phyloP scores from a whole-genome alignment of 2,797 vertebrate species.

The Rhinoraja longicauda region DNA sequence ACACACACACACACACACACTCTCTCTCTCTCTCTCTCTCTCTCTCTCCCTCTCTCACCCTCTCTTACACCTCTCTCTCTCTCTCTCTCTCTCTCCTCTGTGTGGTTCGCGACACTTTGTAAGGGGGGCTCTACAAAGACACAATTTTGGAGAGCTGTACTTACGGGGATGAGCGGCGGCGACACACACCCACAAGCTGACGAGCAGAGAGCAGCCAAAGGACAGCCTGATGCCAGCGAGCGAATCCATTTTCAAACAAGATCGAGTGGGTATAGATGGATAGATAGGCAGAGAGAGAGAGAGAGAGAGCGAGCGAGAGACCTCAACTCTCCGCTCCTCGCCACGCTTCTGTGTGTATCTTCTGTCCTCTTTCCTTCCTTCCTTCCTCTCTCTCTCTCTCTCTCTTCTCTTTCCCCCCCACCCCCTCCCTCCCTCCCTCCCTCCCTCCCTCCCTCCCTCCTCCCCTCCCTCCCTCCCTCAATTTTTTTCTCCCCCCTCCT shows the following conservation, averaged over 20 bases:
- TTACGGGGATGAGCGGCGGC: constrained; percentile 16
- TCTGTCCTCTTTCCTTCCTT: neutral
- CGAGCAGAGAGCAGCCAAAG: neutral
- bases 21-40: too few species aligned
- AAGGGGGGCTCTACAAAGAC: neutral
- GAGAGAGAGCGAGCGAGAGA: neutral
- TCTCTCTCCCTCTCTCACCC: too few species aligned
- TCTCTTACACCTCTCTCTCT: too few species aligned
- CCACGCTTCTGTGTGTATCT: neutral
- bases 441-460: neutral
- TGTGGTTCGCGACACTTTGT: neutral
- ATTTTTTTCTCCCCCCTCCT: too few species aligned
- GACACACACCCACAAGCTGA: constrained; percentile 11
- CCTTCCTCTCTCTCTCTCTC: neutral
- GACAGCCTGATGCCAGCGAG: neutral
- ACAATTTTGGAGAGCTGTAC: neutral
- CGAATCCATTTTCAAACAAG: constrained; percentile 30
- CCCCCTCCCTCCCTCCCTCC: neutral
- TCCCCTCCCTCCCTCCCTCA: neutral
- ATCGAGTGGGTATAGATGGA: neutral
- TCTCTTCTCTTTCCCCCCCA: too few species aligned
- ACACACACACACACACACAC: too few species aligned
- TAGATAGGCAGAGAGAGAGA: neutral
- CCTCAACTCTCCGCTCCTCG: neutral
- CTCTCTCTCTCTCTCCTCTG: neutral